Percentiles rank a stretch among this genome's conserved stretches.
Conservation (phyloP, 2,113 vertebrate species). For the Empidonax alnorum region DNA sequence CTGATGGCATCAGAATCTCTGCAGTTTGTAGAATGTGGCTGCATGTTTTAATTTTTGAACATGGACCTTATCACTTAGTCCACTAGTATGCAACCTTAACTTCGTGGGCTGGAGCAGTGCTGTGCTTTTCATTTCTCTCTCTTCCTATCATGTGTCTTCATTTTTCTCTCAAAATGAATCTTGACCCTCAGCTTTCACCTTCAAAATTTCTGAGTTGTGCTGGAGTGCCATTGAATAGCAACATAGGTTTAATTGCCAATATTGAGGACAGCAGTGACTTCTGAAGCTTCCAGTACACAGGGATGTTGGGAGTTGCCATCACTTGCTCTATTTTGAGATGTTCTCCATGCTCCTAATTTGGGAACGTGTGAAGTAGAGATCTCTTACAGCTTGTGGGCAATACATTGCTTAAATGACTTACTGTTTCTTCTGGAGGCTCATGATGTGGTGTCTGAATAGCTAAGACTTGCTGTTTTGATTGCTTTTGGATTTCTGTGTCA, state of each 20-base stretch:
- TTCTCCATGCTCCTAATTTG: not conserved
- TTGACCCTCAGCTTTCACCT: not conserved
- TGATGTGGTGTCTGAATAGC: not conserved
- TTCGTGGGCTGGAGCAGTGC: not conserved
- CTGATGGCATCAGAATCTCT: not conserved
- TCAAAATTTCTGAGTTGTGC: not conserved
- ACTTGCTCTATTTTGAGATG: not conserved
- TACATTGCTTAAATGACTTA: not conserved
- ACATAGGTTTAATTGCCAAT: not conserved
- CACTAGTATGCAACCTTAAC: not conserved
- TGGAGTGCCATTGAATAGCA: not conserved
- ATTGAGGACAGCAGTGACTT: not conserved
- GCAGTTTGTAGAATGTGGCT: not conserved
- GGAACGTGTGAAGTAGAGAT: not conserved
- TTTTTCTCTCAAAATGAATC: not conserved
- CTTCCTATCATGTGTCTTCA: not conserved
- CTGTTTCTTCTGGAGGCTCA: not conserved
- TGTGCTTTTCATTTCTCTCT: not conserved
- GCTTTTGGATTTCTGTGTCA: not conserved
- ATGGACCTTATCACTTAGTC: not conserved
- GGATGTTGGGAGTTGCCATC: not conserved
- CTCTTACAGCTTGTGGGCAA: not conserved
- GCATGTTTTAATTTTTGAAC: not conserved
- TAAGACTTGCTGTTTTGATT: not conserved
- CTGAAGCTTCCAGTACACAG: not conserved